Evolutionary conservation across 2,888 invertebrate species (phyloP), one percentile per base, ranked within the genome.

Genomic region (Parthenolecanium corni): DNA sequence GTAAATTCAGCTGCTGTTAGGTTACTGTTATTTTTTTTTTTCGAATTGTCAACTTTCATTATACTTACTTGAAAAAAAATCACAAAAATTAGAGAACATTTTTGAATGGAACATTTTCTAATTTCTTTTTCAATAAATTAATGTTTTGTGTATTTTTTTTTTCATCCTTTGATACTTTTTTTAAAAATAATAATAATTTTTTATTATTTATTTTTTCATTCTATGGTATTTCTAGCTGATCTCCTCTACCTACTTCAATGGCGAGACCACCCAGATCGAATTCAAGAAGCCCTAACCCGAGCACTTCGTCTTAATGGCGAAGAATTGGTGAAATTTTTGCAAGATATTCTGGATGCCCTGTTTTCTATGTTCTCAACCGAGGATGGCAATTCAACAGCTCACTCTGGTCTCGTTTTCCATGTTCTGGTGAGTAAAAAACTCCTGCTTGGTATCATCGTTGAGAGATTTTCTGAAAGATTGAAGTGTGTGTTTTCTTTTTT

Each of bases 351-450:
- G 12, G 95, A 96, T 72, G 89, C 92, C 0, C 75, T 96, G 1
- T 95, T 95, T 73, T 87, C 90, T 18, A 83, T 96, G 79, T 92
- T 95, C 72, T 89, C 90, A 6, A 90, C 90, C 9, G 92, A 92
- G 73, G 90, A 93, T 72, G 92, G 91, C 21, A 91, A 89, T 72
- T 81, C 89, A 46, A 92, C 92, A 0, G 82, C 85, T 24, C 85
- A 92, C 72, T 92, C 92, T 1, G 91, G 91, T 36, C 80, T 90
- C 20, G 93, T 95, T 25, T 95, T 96, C 72, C 84, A 91, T 71
- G 91, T 92, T 36, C 77, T 95, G 65, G 92, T 79, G 70, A 72
- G 51, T 25, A 25, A 12, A 2, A 11, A 21, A 20, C 31, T 51
- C 4, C n/a, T 73, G 70, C 52, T 25, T 69, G 44, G 40, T 52